Percentiles rank a stretch among this genome's conserved stretches.
Conservation (phyloP, 1,140 invertebrate genomes). For the Drosophila nikananu region DNA sequence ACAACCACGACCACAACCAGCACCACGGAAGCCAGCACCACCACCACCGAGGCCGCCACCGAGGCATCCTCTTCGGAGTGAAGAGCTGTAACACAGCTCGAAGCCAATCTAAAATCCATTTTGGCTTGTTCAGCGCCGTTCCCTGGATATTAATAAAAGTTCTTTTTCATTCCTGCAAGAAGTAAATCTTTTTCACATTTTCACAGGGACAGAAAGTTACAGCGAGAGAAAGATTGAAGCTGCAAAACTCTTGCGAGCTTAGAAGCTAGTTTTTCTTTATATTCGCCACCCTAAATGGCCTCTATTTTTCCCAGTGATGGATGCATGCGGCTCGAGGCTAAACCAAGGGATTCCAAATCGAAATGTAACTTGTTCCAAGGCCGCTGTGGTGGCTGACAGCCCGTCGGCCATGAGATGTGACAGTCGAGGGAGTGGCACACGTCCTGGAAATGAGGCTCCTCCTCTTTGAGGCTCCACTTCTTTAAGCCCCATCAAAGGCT, state of each 20-base stretch:
- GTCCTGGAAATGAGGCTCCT: conserved; percentile 5
- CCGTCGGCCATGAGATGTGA: conserved; percentile 59
- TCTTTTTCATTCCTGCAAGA: conserved; percentile 27
- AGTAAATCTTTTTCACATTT: conserved; percentile 47
- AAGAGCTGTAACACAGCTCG: background rate
- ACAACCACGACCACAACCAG: conserved; percentile 10
- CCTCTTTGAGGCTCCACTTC: conserved; percentile 21
- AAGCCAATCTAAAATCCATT: conserved; percentile 60
- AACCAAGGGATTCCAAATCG: conserved; percentile 61
- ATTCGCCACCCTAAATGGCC: background rate
- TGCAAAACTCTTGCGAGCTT: background rate
- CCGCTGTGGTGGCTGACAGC: conserved; percentile 63
- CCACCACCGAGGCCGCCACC: conserved; percentile 12
- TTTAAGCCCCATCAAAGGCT: conserved; percentile 22
- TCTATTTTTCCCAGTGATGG: background rate
- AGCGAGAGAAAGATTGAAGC: conserved; percentile 4
- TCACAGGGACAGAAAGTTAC: conserved; percentile 24
- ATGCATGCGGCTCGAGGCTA: conserved; percentile 5
- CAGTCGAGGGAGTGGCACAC: conserved; percentile 30
- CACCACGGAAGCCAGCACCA: conserved; percentile 24
- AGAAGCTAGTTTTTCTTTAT: background rate
- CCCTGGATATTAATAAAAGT: conserved; percentile 69
- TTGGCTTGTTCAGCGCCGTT: conserved; percentile 21
- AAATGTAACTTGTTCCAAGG: conserved; percentile 74
- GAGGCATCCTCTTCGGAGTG: conserved; percentile 22